Base-by-base conservation (phyloP, 1,140 invertebrate genomes). In the Tetraneura akinire region DNA sequence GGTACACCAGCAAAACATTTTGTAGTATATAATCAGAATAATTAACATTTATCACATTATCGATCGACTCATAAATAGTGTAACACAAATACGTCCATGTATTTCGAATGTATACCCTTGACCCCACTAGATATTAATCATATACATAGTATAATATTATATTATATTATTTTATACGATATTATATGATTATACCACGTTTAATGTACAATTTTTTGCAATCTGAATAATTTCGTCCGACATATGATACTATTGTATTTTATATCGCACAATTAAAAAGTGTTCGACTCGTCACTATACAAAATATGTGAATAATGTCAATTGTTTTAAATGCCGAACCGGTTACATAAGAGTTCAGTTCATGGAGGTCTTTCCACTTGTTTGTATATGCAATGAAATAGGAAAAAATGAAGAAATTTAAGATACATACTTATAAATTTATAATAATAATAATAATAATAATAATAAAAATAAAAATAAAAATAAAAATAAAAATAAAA, bases 321-420 rank as follows among this genome's bases (percentile, higher is more conserved):
- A 47, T 68, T 45, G 66, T 68, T 47, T 47, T 47, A 47, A 68
- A 68, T 45, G 32, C 1, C 4, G 3, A 68, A 68, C 66, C 66
- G 66, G 66, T 68, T 68, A 10, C 66, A 14, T 6, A 57, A 47
- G 21, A 47, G 42, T 68, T 68, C 66, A 47, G 42, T 68, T 68
- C 66, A 68, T 21, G 66, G 66, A 68, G 66, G 66, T 68, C 66
- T 47, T 9, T 68, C 37, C 37, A 45, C 37, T 32, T 18, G 21
- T n/a, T 13, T n/a, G 9, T 3, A 13, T 26, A 47, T 16, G 32
- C 32, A 37, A 37, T 37, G 32, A 37, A 37, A 37, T 37, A 3
- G 32, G 32, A 37, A 26, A 37, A 16, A 13, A 26, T n/a, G 6
- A 64, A 18, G 62, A 64, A 64, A 42, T 37, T 29, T 18, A 64